These are phyloP conservation scores for Sphaeridia pumilis DNA, from an alignment of 2,888 invertebrate species.

Conservation along the genomic window DNA sequence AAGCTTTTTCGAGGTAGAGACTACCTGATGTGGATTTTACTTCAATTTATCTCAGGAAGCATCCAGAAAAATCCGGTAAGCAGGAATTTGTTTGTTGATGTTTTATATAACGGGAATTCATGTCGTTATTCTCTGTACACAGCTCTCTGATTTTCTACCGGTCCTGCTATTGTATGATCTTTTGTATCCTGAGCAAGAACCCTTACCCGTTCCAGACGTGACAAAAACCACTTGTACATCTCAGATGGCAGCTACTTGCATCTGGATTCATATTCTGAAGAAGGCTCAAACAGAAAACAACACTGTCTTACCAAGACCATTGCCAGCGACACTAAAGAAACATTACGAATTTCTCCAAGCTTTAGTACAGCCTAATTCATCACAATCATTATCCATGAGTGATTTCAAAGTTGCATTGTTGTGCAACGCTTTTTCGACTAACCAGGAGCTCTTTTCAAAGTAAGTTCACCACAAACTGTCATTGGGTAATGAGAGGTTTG, in stretches of 20 bases:
- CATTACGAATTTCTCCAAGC: conserved; percentile 58
- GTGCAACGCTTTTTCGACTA: conserved; percentile 91
- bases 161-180: conserved; percentile 83
- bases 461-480: too few relatives aligned
- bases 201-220: conserved; percentile 77
- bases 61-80: conserved; percentile 81
- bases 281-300: conserved; percentile 83
- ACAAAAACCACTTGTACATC: conserved; percentile 73
- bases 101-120: neutral
- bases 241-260: conserved; percentile 87
- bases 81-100: conserved; percentile 18
- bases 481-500: too few relatives aligned
- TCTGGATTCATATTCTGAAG: conserved; percentile 90
- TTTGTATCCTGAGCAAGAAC: conserved; percentile 68
- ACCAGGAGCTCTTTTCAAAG: conserved; percentile 70
- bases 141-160: conserved; percentile 73
- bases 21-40: conserved; percentile 96
- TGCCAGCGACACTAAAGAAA: conserved; percentile 67
- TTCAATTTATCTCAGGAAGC: conserved; percentile 94
- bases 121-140: too few relatives aligned
- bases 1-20: conserved; percentile 83
- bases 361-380: conserved; percentile 25
- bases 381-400: conserved; percentile 54
- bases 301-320: conserved; percentile 57
- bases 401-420: conserved; percentile 84